Evolutionary conservation across 2,888 invertebrate genomes (phyloP), one percentile per base, ranked within the genome.

Genomic region (Megamerina dolium): DNA sequence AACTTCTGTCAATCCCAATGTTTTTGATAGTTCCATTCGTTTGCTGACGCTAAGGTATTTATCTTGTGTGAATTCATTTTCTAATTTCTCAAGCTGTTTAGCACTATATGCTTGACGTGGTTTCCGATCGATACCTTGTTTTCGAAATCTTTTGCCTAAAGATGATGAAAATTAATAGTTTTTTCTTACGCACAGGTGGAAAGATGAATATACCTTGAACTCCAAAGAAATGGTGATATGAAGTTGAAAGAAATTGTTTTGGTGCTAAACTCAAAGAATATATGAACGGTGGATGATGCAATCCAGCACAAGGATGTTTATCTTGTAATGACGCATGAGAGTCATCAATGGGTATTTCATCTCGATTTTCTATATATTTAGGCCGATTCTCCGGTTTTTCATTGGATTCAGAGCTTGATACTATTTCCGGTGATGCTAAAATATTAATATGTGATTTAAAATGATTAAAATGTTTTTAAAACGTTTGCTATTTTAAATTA

Each of bases 101-200:
- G 97, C 97, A 1, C 96, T 97, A 73, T 97, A 99, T 1, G 97
- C 97, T 0, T 97, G 99, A 46, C 97, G 77, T 0, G 96, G 96
- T 41, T 71, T 60, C 9, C 72, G 59, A 64, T 96, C 95, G 12
- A 91, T 80, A 0, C 90, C 91, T 0, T 89, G 85, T 64, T 92
- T 87, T 20, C 94, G 77, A 1, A 87, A 84, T 56, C 92, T 76
- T 59, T 92, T 78, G 38, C 80, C 86, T 52, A 79, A 78, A 51
- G 84, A 82, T 71, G 90, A 90, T 17, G 89, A 86, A 56, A 84
- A 88, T 88, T 73, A 31, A n/a, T 4, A 18, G 18, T 27, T 32
- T 17, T n/a, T 32, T 31, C 19, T 9, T 20, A n/a, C n/a, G 12
- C 10, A 9, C 4, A 17, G 16, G 19, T n/a, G 19, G 18, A 23